Evolutionary conservation across 1,140 invertebrate species (phyloP).

Genomic region (Cotesia chilonis): DNA sequence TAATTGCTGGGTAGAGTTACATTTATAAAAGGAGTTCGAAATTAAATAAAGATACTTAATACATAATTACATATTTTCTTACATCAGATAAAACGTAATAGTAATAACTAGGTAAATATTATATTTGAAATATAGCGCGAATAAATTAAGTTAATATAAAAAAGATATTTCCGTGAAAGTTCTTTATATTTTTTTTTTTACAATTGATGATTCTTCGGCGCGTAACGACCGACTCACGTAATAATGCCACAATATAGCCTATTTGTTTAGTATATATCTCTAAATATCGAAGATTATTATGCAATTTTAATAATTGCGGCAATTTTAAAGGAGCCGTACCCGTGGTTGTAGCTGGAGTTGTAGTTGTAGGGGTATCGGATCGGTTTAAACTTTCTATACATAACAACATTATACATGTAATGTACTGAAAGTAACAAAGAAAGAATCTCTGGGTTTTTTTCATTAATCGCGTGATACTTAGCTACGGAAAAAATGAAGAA

Average conservation of each 20-base stretch:
- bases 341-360: background rate
- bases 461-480: conserved; percentile 2
- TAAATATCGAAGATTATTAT: background rate
- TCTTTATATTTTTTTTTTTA: too few species aligned
- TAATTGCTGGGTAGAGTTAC: too few species aligned
- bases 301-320: background rate
- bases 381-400: conserved; percentile 17
- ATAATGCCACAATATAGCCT: conserved; percentile 10
- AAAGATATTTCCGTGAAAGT: conserved; percentile 15
- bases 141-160: conserved; percentile 2
- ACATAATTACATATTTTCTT: background rate
- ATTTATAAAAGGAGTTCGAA: background rate
- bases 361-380: background rate
- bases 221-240: conserved; percentile 20
- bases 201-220: conserved; percentile 6
- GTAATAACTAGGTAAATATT: conserved; percentile 12
- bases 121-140: conserved; percentile 3
- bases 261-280: conserved; percentile 4
- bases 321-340: conserved; percentile 3
- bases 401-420: conserved; percentile 11
- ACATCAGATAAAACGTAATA: background rate
- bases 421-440: conserved; percentile 7
- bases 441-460: background rate
- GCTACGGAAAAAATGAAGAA: conserved; percentile 2
- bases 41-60: background rate